Base-by-base conservation (phyloP, 2,797 vertebrate species). In the Rhodeus uyekii region DNA sequence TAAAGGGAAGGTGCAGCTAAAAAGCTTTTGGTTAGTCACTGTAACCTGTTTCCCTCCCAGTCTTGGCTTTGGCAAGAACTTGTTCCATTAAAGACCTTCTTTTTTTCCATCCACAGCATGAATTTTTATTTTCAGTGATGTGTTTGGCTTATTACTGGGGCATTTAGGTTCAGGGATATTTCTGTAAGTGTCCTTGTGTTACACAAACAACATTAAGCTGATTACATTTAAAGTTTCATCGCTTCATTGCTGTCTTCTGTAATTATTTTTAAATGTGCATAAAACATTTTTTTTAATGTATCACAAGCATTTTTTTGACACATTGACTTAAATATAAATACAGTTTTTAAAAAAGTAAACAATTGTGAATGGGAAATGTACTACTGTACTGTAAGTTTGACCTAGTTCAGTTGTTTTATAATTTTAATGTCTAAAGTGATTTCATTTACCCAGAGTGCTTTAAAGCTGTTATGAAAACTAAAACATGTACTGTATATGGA, bases 351-450 rank as follows among this genome's bases (percentile, higher is more conserved):
- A 34, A 24, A 14, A 67, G 16, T 22, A 48, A 16, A 76, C 13
- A 34, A 18, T 8, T 16, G 48, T 29, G 80, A 32, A 13, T 67
- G 38, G 44, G 6, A 36, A 8, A 46, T 18, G 13, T 34, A 42
- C 5, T 19, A 5, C 12, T 76, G 9, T 67, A 60, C n/a, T 44
- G 27, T 60, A 27, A 22, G 16, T 61, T 42, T 80, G 80, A 8
- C 46, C 46, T 42, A 50, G 13, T 24, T 65, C n/a, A n/a, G 22
- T 32, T 72, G 63, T 64, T 67, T 53, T 19, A 77, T 76, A 27
- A 84, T 22, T 44, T 81, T 88, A 91, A 93, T 86, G 82, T 85
- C 50, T 86, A 84, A 73, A 92, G 88, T 86, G 87, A 84, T 85
- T 42, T 76, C 72, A 87, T 89, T 86, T 86, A n/a, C 60, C 76